Percentiles rank a stretch among this genome's conserved stretches.
Evolutionary conservation across 2,797 vertebrate genomes (phyloP).

Genomic region (Geotrypetes seraphini): DNA sequence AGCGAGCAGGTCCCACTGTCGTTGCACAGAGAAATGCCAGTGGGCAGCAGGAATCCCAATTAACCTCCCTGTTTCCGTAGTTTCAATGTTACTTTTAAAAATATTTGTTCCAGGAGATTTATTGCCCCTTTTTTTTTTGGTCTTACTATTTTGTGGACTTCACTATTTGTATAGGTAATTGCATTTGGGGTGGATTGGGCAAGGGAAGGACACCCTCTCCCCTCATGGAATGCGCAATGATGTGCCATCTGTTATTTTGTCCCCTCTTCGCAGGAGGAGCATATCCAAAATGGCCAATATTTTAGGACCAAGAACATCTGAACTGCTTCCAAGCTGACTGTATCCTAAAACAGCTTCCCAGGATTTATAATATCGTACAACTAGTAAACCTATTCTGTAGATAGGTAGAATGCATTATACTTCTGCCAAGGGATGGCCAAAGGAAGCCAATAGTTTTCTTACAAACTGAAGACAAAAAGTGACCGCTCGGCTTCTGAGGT

Average conservation of each 20-base stretch:
- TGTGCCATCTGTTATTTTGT: constrained; percentile 11
- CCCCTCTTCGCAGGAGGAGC: no score
- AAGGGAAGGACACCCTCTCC: not conserved
- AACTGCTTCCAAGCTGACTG: no score
- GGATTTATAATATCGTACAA: no score
- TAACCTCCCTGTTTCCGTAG: constrained; percentile 6
- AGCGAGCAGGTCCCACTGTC: constrained; percentile 31
- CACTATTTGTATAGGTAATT: constrained; percentile 6
- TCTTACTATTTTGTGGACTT: not conserved
- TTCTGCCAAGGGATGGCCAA: no score
- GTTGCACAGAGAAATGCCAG: constrained; percentile 22
- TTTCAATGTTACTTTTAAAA: not conserved
- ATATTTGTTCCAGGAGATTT: constrained; percentile 3
- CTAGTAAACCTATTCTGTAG: no score
- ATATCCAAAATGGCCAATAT: no score
- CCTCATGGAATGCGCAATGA: constrained; percentile 18
- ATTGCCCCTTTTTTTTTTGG: constrained; percentile 2
- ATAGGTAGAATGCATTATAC: not conserved
- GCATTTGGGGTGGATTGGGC: no score
- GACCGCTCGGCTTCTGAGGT: constrained; percentile 30
- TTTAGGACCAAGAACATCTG: no score
- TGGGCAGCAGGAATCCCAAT: constrained; percentile 25
- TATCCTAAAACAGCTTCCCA: no score
- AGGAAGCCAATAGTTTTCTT: not conserved
- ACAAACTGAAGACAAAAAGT: constrained; percentile 10